Conservation (phyloP, 2,888 invertebrate genomes). For the Nomada ruficornis region DNA sequence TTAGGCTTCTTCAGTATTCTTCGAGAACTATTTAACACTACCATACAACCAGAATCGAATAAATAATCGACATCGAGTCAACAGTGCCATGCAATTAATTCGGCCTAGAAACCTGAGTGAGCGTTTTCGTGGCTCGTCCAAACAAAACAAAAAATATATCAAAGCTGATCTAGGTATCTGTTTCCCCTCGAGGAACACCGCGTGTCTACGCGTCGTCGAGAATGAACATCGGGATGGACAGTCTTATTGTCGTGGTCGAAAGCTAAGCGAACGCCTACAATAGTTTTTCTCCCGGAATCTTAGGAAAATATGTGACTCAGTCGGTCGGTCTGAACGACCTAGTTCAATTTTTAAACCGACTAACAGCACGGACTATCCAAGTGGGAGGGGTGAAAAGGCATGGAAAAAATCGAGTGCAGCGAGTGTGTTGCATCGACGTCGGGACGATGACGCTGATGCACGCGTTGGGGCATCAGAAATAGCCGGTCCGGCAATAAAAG, state of each 20-base stretch:
- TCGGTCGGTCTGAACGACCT: constrained; percentile 45
- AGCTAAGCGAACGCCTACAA: not conserved
- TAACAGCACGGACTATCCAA: not conserved
- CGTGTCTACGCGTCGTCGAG: not conserved
- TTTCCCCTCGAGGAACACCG: no score
- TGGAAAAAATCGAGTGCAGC: constrained; percentile 35
- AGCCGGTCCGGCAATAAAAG: constrained; percentile 55
- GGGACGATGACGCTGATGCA: constrained; percentile 39
- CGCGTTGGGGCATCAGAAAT: constrained; percentile 52
- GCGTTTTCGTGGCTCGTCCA: no score
- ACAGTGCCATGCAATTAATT: no score
- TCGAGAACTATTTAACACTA: no score
- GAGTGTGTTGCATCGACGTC: constrained; percentile 35
- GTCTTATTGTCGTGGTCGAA: not conserved
- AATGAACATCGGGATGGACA: not conserved
- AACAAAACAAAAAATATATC: no score
- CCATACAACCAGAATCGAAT: no score
- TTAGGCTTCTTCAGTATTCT: no score
- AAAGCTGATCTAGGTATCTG: no score
- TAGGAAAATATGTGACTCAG: constrained; percentile 41
- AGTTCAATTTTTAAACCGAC: constrained; percentile 67
- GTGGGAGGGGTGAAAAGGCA: not conserved
- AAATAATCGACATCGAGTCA: no score
- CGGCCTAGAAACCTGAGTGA: no score
- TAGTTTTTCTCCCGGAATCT: constrained; percentile 31